Evolutionary conservation across 2,797 vertebrate species (phyloP), one percentile per base, ranked within the genome.

Genomic region (Sphenopsis melanotis): DNA sequence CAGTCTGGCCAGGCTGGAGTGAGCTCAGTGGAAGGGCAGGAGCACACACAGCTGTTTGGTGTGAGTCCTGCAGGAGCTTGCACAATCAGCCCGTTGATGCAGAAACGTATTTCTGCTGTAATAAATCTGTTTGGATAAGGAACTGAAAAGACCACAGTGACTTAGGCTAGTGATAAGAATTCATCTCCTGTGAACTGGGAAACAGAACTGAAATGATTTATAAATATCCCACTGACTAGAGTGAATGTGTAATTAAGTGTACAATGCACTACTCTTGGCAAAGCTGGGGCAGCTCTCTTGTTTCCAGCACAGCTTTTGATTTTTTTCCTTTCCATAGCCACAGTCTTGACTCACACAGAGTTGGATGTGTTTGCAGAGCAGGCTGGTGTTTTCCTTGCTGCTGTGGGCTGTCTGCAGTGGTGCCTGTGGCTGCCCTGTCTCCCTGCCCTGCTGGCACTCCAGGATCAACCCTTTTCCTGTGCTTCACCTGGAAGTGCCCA

Each of bases 121-220:
- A 83, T 86, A 91, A 96, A 90, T 87, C 87, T 93, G 1, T 92
- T 95, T 95, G 92, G 90, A 85, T 93, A 89, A 89, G 87, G 82
- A 96, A 44, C 89, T 93, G 93, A 91, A 95, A 95, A 80, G 87
- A 27, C 81, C 46, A 50, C 89, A 89, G 92, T 86, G 89, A 44
- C 79, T 93, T 89, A 49, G 44, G 14, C 30, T 71, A n/a, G 68
- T 5, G 80, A 85, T 94, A 77, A 94, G 90, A 90, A 83, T 93
- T 93, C 41, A 22, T 93, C 89, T 93, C 88, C 85, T 90, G 68
- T 94, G 85, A 87, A 56, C 21, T 90, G 86, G 89, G 93, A 78
- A 95, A 46, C 75, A 94, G 91, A 87, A 78, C 64, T 80, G 83
- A 64, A 87, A 82, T 90, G 70, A 46, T 89, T 87, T 93, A 90